These are phyloP conservation scores for Sterna hirundo DNA, from an alignment of 2,113 vertebrate genomes.

Conservation along the genomic window DNA sequence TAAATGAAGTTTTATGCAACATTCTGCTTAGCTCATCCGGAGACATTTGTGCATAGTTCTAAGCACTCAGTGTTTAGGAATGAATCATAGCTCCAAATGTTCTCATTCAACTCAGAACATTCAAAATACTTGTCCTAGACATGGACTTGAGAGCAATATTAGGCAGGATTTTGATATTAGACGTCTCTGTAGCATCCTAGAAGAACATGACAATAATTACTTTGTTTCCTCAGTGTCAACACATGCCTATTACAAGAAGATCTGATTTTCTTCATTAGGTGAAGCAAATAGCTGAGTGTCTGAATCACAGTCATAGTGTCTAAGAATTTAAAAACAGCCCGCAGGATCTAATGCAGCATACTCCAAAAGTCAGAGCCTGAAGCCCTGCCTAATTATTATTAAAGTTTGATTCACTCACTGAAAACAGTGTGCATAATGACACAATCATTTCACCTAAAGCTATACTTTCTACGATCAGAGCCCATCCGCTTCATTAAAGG, in stretches of 20 bases:
- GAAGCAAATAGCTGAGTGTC: not conserved
- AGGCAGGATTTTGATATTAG: not conserved
- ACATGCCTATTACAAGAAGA: not conserved
- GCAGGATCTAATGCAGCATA: not conserved
- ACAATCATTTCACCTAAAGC: not conserved
- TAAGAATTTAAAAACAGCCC: not conserved
- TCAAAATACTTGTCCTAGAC: conserved; percentile 3
- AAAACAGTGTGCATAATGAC: not conserved
- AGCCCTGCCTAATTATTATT: not conserved
- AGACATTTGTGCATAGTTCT: not conserved
- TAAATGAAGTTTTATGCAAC: not conserved
- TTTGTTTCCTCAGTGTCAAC: not conserved
- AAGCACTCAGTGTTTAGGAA: not conserved
- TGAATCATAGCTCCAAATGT: not conserved
- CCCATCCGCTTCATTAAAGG: not conserved
- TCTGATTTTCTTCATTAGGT: not conserved
- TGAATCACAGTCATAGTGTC: not conserved
- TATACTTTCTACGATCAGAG: not conserved
- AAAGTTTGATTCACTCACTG: not conserved
- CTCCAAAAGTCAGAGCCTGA: not conserved
- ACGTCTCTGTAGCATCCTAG: not conserved
- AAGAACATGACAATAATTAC: not conserved
- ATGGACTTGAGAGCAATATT: not conserved
- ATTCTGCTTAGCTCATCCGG: not conserved
- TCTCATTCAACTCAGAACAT: not conserved